Percentiles rank a stretch among this genome's conserved stretches.
Evolutionary conservation across 2,113 vertebrate genomes (phyloP).

Genomic region (Pristiophorus japonicus): DNA sequence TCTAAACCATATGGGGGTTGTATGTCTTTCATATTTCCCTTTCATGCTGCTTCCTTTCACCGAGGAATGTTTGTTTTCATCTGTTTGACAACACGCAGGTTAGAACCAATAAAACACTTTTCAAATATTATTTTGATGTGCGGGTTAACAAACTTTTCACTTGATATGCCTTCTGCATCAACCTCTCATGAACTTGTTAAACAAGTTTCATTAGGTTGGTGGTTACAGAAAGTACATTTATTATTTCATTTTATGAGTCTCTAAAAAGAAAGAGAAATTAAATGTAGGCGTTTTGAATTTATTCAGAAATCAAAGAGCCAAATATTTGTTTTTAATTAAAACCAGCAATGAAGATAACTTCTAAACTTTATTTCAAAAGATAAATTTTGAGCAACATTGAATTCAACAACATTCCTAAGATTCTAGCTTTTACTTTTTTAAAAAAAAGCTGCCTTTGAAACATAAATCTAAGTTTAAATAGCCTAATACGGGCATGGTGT

Average conservation of each 20-base stretch:
- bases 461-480: slow-evolving; percentile 28
- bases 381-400: background rate
- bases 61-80: background rate
- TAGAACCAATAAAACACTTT: background rate
- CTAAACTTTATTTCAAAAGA: background rate
- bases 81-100: background rate
- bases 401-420: background rate
- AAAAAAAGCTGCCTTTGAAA: background rate
- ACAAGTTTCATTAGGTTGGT: slow-evolving; percentile 8
- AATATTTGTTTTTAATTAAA: background rate
- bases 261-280: too few relatives aligned
- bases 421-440: background rate
- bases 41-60: background rate
- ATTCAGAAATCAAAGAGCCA: background rate
- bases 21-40: too few relatives aligned
- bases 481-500: slow-evolving; percentile 34
- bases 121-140: background rate
- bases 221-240: background rate
- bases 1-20: background rate
- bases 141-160: background rate
- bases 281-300: background rate
- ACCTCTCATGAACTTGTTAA: background rate
- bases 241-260: background rate
- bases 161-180: background rate
- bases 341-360: background rate